Evolutionary conservation across 2,888 invertebrate species (phyloP), one percentile per base, ranked within the genome.

Genomic region (Troilus luridus): DNA sequence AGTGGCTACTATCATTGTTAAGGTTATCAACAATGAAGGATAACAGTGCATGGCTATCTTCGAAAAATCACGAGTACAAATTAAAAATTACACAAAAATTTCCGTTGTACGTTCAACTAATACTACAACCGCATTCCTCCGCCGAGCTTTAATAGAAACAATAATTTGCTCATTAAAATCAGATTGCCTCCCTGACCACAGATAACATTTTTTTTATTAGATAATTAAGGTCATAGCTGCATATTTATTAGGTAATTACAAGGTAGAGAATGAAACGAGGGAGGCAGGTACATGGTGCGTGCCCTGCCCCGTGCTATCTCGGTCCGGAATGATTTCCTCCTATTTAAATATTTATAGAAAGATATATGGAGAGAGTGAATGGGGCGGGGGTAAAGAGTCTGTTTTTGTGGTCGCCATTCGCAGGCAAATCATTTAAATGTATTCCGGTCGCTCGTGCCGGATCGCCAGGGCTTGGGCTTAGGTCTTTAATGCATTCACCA

Each of bases 351-450:
- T 77, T 77, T 77, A 77, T 77, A 77, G 41, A 41, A 77, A 77
- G 72, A 77, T 77, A 41, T 77, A 77, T 77, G 27, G 17, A 77
- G 72, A 9, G 72, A 77, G 72, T 77, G 72, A 77, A 77, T 77
- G 72, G 72, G 6, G 17, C 11, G 41, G 8, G 1, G 72, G 72
- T 77, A 77, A 77, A 77, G 27, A 77, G 72, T 77, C 72, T 77
- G 27, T 77, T 77, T 77, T 77, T 77, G 85, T 85, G 54, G 85
- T 56, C 54, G 85, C 85, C 56, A 85, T 85, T 85, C 56, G 85
- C 85, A 85, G 85, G n/a, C 85, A 85, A 85, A 85, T 56, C 85
- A 85, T 85, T 85, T 58, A 85, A 85, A 85, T 85, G 54, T 85
- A 85, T 85, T 85, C 85, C 85, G n/a, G 14, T n/a, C 11, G 85